phyloP scores from a whole-genome alignment of 1,140 invertebrate species.

The Gonatopus flavifemur region DNA sequence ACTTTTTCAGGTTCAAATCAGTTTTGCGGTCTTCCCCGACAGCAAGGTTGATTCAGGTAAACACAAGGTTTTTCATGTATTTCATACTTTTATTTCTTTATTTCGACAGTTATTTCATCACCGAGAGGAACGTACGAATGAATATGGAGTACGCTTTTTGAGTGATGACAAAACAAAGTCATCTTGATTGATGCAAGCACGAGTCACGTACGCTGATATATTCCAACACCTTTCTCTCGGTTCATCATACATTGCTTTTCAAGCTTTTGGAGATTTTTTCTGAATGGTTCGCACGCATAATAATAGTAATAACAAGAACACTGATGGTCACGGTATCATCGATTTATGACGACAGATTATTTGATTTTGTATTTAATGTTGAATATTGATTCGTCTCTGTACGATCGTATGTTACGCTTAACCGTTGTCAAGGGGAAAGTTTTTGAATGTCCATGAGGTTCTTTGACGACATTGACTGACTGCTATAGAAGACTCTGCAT shows the following conservation, averaged over 20 bases:
- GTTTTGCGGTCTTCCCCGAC: slow-evolving; percentile 54
- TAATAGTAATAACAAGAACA: slow-evolving; percentile 42
- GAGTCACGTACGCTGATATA: too few species aligned
- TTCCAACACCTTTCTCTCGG: slow-evolving; percentile 45
- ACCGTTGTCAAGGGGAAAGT: too few species aligned
- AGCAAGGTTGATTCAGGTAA: slow-evolving; percentile 56
- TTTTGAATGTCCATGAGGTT: slow-evolving; percentile 13
- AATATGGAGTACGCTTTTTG: slow-evolving; percentile 3
- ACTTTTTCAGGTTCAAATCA: slow-evolving; percentile 57
- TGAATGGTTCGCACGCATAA: slow-evolving; percentile 48
- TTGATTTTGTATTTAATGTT: background rate
- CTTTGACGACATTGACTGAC: slow-evolving; percentile 44
- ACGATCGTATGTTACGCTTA: too few species aligned
- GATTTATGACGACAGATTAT: slow-evolving; percentile 25
- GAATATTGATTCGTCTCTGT: too few species aligned
- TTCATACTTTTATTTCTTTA: too few species aligned
- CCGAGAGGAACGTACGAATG: slow-evolving; percentile 39
- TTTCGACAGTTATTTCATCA: slow-evolving; percentile 34
- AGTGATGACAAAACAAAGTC: too few species aligned
- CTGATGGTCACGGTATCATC: slow-evolving; percentile 24
- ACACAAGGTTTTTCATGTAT: slow-evolving; percentile 42
- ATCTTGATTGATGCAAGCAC: too few species aligned
- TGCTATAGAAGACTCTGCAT: slow-evolving; percentile 51
- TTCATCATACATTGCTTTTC: slow-evolving; percentile 35
- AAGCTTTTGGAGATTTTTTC: slow-evolving; percentile 39